Base-by-base conservation (phyloP, 2,797 vertebrate genomes). In the Coranthus polyacanthus region DNA sequence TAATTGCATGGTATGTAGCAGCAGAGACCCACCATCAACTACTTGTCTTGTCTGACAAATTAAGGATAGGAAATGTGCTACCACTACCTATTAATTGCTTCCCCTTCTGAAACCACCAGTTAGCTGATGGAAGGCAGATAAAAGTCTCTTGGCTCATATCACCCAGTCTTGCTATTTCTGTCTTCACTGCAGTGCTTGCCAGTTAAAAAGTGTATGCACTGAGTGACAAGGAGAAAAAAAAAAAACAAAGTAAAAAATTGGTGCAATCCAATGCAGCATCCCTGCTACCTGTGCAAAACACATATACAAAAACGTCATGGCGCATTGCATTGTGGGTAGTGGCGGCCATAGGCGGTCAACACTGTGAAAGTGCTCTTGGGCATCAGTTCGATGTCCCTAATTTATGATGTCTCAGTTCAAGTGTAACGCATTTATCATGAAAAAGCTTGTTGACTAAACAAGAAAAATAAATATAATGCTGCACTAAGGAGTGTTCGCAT, bases 51-150 rank as follows among this genome's bases (percentile, higher is more conserved):
- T 36, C 41, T 51, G 52, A 43, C 60, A 51, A 57, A 47, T 64
- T 43, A 49, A 72, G 34, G 18, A 49, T 42, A 52, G 75, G 47
- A 68, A 71, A 63, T 37, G 18, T 44, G 24, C 16, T 29, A 18
- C 44, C 2, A 6, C 44, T 13, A 45, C 37, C 16, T 66, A 12
- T 52, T 81, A 62, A 77, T 69, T 69, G 69, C 16, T 15, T 66
- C n/a, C 45, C 12, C 5, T 42, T 51, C 21, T 46, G 37, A 58
- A 73, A 59, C 22, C 53, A 53, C 12, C 47, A 16, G 15, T 55
- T 45, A 52, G 37, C n/a, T 58, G 61, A 74, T 44, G 26, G 71
- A 57, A 22, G 20, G 29, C 57, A 68, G 32, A 72, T 2, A 39
- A 16, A 1, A 57, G 52, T 53, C 62, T 24, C 11, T 49, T 6